Evolutionary conservation across 2,888 invertebrate species (phyloP).

Genomic region (Caenorhabditis parvicauda): DNA sequence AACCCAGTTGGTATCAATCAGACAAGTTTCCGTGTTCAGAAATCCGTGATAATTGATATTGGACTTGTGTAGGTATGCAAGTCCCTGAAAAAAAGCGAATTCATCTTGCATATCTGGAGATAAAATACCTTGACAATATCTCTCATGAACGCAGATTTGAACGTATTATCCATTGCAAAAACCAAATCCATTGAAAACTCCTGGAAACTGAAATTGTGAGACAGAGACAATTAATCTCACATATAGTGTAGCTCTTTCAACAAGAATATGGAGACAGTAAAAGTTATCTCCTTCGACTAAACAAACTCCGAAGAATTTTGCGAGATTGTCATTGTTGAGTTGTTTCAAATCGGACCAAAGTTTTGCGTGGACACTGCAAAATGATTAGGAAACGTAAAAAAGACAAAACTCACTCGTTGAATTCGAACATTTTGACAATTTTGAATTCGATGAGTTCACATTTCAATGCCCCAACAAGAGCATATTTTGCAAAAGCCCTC

Average conservation of each 20-base stretch:
- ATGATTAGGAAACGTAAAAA: neutral
- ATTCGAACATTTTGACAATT: constrained; percentile 46
- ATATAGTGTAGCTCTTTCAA: constrained; percentile 54
- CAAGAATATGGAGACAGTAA: constrained; percentile 45
- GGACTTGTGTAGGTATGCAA: constrained; percentile 54
- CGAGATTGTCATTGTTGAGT: constrained; percentile 56
- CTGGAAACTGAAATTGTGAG: constrained; percentile 22
- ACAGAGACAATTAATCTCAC: constrained; percentile 10
- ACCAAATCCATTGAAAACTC: constrained; percentile 51
- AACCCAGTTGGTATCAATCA: constrained; percentile 61
- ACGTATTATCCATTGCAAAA: constrained; percentile 56
- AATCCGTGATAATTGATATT: constrained; percentile 53
- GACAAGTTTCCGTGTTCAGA: constrained; percentile 45
- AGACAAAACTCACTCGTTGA: constrained; percentile 26
- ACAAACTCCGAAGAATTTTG: constrained; percentile 48
- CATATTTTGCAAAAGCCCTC: constrained; percentile 40
- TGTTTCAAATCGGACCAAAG: constrained; percentile 51
- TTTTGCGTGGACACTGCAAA: constrained; percentile 35
- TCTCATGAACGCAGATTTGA: constrained; percentile 57
- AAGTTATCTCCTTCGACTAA: constrained; percentile 52
- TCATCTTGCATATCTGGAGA: neutral
- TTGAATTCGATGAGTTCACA: constrained; percentile 51
- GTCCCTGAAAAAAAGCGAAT: constrained; percentile 29
- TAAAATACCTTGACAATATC: constrained; percentile 48
- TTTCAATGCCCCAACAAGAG: constrained; percentile 48